phyloP scores from a whole-genome alignment of 2,113 vertebrate genomes.

The Trematomus loennbergii region DNA sequence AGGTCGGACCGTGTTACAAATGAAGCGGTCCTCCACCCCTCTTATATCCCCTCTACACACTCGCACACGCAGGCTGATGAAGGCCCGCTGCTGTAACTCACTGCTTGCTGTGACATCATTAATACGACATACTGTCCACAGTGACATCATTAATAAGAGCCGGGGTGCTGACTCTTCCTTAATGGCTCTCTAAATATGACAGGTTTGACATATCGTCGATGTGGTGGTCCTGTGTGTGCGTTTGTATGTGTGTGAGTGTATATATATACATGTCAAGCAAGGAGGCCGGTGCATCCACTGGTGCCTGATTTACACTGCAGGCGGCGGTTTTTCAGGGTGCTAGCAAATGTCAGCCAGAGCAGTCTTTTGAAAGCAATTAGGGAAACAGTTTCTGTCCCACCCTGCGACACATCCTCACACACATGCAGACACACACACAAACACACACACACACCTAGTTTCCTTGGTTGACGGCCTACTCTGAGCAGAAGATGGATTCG shows the following conservation, averaged over 20 bases:
- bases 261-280: slow-evolving; percentile 12
- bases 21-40: slow-evolving; percentile 62
- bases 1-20: slow-evolving; percentile 75
- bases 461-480: slow-evolving; percentile 66
- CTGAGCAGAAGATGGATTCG: slow-evolving; percentile 79
- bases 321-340: slow-evolving; percentile 58
- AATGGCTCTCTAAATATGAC: slow-evolving; percentile 77
- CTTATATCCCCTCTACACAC: slow-evolving; percentile 45
- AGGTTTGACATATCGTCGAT: slow-evolving; percentile 63
- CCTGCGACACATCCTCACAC: slow-evolving; percentile 44
- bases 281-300: slow-evolving; percentile 36
- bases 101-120: slow-evolving; percentile 76
- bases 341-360: slow-evolving; percentile 59
- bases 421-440: slow-evolving; percentile 29
- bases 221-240: slow-evolving; percentile 37
- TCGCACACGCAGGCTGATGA: slow-evolving; percentile 47
- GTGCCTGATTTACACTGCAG: slow-evolving; percentile 65
- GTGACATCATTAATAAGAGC: slow-evolving; percentile 79
- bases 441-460: slow-evolving; percentile 64
- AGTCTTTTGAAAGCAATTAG: slow-evolving; percentile 72
- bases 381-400: slow-evolving; percentile 60
- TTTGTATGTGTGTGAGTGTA: neutral
- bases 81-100: slow-evolving; percentile 58
- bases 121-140: slow-evolving; percentile 74
- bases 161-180: slow-evolving; percentile 65